Evolutionary conservation across 1,140 invertebrate species (phyloP).

Genomic region (Sinella curviseta): DNA sequence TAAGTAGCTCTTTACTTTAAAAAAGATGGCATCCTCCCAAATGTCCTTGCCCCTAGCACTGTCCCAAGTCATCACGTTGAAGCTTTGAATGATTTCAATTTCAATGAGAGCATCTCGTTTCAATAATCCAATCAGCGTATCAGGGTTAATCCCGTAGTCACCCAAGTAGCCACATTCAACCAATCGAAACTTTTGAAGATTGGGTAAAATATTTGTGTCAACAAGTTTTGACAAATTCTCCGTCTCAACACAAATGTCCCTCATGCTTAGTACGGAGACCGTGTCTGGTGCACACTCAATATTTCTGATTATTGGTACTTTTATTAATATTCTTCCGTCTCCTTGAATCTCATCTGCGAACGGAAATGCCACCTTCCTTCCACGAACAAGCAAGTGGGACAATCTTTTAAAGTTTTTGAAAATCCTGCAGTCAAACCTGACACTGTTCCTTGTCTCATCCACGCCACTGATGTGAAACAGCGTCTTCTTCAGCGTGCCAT

Average conservation of each 20-base stretch:
- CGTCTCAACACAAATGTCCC: not conserved
- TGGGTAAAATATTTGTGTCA: not conserved
- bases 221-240: not conserved
- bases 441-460: not conserved
- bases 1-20: not conserved
- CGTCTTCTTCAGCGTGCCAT: not conserved
- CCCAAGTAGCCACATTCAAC: not conserved
- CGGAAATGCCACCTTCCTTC: not conserved
- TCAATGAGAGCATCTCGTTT: not conserved
- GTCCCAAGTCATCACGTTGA: not conserved
- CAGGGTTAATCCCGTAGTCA: not conserved
- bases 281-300: not conserved
- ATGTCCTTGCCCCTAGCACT: not conserved
- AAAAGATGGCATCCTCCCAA: not conserved
- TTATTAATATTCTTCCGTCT: not conserved
- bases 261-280: not conserved
- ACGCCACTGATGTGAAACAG: not conserved
- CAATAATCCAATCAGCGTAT: not conserved
- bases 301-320: not conserved
- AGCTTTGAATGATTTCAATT: not conserved
- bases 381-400: not conserved
- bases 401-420: not conserved
- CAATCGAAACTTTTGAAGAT: not conserved
- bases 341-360: not conserved
- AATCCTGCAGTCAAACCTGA: not conserved